Base-by-base conservation (phyloP, 2,113 vertebrate species). In the Tragelaphus scriptus region DNA sequence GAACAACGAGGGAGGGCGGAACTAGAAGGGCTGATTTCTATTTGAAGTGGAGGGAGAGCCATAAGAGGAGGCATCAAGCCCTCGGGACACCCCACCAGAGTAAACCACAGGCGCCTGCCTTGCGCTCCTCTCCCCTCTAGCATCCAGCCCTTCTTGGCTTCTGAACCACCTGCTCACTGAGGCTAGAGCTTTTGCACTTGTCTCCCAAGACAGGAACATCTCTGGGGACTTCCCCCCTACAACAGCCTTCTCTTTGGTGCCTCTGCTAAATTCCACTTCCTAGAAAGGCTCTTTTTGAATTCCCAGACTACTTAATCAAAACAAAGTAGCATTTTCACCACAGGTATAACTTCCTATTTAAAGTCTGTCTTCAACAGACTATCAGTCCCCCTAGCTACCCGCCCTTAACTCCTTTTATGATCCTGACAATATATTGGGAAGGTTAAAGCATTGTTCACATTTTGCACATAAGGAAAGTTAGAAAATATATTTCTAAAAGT, bases 331-430 rank as follows among this genome's bases (percentile, higher is more conserved):
- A 0, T n/a, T 65, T 80, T 53, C 26, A 7, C 56, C 40, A 77
- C 30, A 25, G 47, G 23, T 5, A 1, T 36, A 23, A 26, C 55
- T 19, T 26, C n/a, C 55, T 49, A 32, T 15, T 65, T 21, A 47
- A 61, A 5, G 30, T 36, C 53, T 15, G 3, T 7, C 23, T 88
- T 49, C 32, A 19, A 21, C 3, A 85, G 56, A n/a, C 9, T 49
- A n/a, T 5, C 3, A 25, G 56, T 7, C 47, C 71, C 40, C 28
- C 17, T 2, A 0, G 68, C 80, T 23, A 75, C 19, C 51, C 1
- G 1, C 17, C 40, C 14, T 56, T 8, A 14, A 32, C 26, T 28
- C 88, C 53, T 63, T 32, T 26, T 26, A 15, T 2, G 10, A 61
- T 2, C 40, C 63, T 19, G 49, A 71, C 61, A 40, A 32, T 26